A percentile compares a stretch with the other conserved stretches of the same genome.
These are phyloP conservation scores for Chromoteleia sp. DNA, from an alignment of 2,888 invertebrate genomes.

Conservation along the genomic window DNA sequence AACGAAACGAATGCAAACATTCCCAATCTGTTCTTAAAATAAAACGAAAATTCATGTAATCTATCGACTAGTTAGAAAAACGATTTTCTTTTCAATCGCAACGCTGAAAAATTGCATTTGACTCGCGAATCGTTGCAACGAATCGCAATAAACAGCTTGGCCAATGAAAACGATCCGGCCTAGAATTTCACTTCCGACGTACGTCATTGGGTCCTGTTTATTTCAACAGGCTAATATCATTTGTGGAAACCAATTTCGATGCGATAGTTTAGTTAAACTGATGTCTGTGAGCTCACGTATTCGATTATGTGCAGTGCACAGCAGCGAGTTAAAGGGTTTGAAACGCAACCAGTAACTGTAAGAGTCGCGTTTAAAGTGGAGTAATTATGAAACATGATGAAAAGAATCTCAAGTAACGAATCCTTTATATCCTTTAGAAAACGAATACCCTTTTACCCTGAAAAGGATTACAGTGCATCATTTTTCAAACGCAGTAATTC, in stretches of 20 bases:
- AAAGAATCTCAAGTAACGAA: slow-evolving; percentile 1
- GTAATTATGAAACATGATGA: slow-evolving; percentile 24
- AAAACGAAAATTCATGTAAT: background rate
- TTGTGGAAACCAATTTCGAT: slow-evolving; percentile 35
- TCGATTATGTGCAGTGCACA: background rate
- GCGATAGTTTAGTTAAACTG: slow-evolving; percentile 30
- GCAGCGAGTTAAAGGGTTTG: slow-evolving; percentile 27
- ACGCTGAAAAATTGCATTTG: background rate
- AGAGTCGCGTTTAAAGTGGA: slow-evolving; percentile 26
- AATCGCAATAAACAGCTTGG: background rate
- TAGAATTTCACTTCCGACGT: slow-evolving; percentile 23
- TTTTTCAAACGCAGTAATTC: slow-evolving; percentile 9
- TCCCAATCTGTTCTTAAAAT: too few relatives aligned
- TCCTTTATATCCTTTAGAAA: too few relatives aligned
- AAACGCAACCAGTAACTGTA: slow-evolving; percentile 16
- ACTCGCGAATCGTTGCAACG: background rate
- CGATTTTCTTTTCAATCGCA: background rate
- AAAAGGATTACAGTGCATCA: slow-evolving; percentile 12
- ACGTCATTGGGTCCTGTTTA: slow-evolving; percentile 14
- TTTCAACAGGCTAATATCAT: slow-evolving; percentile 28
- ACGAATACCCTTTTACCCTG: background rate
- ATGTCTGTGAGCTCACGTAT: slow-evolving; percentile 18
- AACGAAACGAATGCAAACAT: background rate
- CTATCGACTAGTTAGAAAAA: background rate
- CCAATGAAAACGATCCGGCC: slow-evolving; percentile 1